A percentile compares a stretch with the other conserved stretches of the same genome.
Evolutionary conservation across 2,888 invertebrate species (phyloP).

Genomic region (Eudemis profundana): DNA sequence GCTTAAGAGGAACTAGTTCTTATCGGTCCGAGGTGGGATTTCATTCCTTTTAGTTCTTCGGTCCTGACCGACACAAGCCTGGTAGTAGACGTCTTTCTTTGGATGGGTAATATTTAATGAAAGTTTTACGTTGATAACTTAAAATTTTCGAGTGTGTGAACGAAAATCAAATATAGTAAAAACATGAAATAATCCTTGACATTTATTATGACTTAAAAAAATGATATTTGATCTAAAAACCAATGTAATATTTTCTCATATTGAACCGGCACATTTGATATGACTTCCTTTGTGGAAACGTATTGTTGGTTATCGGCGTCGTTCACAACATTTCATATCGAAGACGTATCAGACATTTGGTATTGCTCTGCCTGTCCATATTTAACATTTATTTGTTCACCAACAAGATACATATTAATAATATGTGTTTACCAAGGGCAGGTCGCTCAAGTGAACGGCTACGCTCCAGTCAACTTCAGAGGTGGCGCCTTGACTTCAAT

Average conservation of each 20-base stretch:
- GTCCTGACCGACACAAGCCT: too few relatives aligned
- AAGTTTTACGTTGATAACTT: background rate
- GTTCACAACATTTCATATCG: slow-evolving; percentile 9
- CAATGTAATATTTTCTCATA: slow-evolving; percentile 28
- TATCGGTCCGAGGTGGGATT: too few relatives aligned
- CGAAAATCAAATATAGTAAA: background rate
- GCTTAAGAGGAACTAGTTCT: too few relatives aligned
- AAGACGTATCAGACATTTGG: background rate
- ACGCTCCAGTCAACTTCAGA: background rate
- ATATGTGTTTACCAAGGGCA: background rate
- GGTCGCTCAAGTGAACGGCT: background rate
- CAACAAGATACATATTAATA: background rate
- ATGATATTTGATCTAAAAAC: slow-evolving; percentile 2
- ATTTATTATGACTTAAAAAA: slow-evolving; percentile 16
- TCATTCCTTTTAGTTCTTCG: too few relatives aligned
- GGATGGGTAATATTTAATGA: too few relatives aligned
- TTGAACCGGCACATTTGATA: slow-evolving; percentile 22
- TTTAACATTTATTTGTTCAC: slow-evolving; percentile 3
- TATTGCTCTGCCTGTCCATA: background rate
- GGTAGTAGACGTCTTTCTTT: too few relatives aligned
- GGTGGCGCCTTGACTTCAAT: background rate
- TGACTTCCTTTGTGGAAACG: slow-evolving; percentile 20
- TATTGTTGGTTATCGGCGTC: slow-evolving; percentile 11
- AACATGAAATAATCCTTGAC: background rate
- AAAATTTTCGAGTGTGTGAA: background rate